Evolutionary conservation across 2,888 invertebrate species (phyloP), one percentile per base, ranked within the genome.

Genomic region (Lycophotia porphyrea): DNA sequence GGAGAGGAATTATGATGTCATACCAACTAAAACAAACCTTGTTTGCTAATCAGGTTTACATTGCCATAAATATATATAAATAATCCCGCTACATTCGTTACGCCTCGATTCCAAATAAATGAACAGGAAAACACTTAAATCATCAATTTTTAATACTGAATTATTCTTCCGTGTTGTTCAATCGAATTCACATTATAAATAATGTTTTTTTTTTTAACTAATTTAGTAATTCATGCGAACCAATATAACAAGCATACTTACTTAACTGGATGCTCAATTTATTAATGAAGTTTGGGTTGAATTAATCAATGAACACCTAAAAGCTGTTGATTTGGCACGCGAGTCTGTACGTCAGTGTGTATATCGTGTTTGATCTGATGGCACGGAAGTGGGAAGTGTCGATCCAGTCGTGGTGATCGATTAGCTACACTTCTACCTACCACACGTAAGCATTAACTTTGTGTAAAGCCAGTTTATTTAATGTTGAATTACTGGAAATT

Each of bases 381-480:
- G 70, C 52, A 13, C 87, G 85, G 85, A 88, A 87, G 76, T 71
- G 76, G 87, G 81, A 86, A 85, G 80, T 71, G 67, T 55, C 70
- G 80, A 80, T 74, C 31, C 49, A 65, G 79, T 70, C 80, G 78
- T 61, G 76, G 66, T 70, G 69, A 74, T 72, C 78, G 75, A 84
- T 81, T 76, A 73, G 76, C 65, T 64, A 71, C 74, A 70, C 81
- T 66, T 71, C 55, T 24, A 66, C 67, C 49, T n/a, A 65, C 67
- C 71, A 61, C 66, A 64, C 67, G 69, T 69, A 74, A 34, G 60
- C 42, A 71, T 21, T 24, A 42, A 60, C 61, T 31, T 42, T 18
- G 27, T 61, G 42, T 31, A 44, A 49, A 70, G 52, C 52, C 39
- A 55, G 63, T 76, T 76, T 34, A 24, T 74, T 65, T 49, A 27